Evolutionary conservation across 2,113 vertebrate species (phyloP), one percentile per base, ranked within the genome.

Genomic region (Pycnonotus jocosus): DNA sequence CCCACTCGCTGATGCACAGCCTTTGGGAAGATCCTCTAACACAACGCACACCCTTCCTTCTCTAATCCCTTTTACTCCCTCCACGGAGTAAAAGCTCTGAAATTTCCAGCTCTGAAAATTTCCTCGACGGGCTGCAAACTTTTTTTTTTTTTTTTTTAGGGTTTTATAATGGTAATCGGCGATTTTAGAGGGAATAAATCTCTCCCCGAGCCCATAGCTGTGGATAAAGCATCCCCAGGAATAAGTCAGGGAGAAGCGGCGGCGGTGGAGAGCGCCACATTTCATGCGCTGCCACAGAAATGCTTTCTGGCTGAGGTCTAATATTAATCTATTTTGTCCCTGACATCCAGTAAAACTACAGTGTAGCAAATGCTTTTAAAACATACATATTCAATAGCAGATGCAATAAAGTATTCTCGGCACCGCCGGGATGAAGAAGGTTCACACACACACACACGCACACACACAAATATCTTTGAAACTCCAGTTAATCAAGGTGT

Each of bases 401-500:
- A 91, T 14, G 62, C 94, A 97, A 90, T 93, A 96, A 97, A 97
- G 54, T 71, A 96, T 95, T 71, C 5, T 76, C 5, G 23, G 93
- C 96, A 87, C 68, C 50, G 77, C 89, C 74, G 95, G 92, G 42
- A 61, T 92, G 95, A 97, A 92, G 91, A 95, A 95, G 92, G 73
- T 84, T 95, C 94, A 44, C 87, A 90, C 64, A 53, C 78, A 54
- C 86, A 89, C 90, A 97, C 38, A 54, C 86, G 82, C 90, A 97
- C 38, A 53, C 78, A 54, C 86, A 89, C 90, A 97, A 96, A 97
- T 97, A 97, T 94, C 92, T 93, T 45, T 95, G 96, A 96, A 97
- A 96, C 89, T 95, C 86, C 92, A 96, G 96, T 97, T 98, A 98
- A 97, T 98, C 97, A 97, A 97, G 93, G 95, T 97, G 97, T 98